Base-by-base conservation (phyloP, 2,113 vertebrate species). In the Nematolebias whitei region DNA sequence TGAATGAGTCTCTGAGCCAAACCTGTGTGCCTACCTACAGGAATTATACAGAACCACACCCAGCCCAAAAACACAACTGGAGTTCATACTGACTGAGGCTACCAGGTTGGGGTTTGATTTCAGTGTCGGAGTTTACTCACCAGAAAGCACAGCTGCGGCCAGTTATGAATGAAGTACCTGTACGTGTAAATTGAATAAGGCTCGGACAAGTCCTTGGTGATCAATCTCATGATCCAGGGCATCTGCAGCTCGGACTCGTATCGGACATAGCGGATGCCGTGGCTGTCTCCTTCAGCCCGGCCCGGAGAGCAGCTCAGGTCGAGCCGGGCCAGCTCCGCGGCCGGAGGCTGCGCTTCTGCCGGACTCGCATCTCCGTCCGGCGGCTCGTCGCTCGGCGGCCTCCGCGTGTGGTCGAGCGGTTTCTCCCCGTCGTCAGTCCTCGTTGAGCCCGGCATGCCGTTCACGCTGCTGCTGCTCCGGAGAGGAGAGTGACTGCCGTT, bases 151-250 rank as follows among this genome's bases (percentile, higher is more conserved):
- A 99, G 97, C 94, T 99, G 97, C 72, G 98, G 98, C 98, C 98
- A 99, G 95, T 99, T 99, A 94, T 99, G 98, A 93, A 99, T 99
- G 95, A 99, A 99, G 95, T 99, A 99, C 94, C 98, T 97, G 94
- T 99, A 99, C 54, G 98, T 99, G 89, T 99, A 99, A 93, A 99
- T 99, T 85, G 98, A 99, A 94, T 99, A 99, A 93, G 98, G 98
- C 94, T 99, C 98, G 82, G 98, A 99, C 92, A 99, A 95, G 96
- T 99, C 98, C 95, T 98, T 98, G 92, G 98, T 99, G 94, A 99
- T 99, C 91, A 99, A 95, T 93, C 98, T 96, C 95, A 99, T 99
- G 90, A 99, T 99, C 93, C 98, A 97, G 78, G 98, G 97, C 98
- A 99, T 99, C 93, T 99, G 98, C 38, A 99, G 92, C 93, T 99